Percentiles rank a stretch among this genome's conserved stretches.
Evolutionary conservation across 2,797 vertebrate species (phyloP).

Genomic region (Hylomyscus alleni): DNA sequence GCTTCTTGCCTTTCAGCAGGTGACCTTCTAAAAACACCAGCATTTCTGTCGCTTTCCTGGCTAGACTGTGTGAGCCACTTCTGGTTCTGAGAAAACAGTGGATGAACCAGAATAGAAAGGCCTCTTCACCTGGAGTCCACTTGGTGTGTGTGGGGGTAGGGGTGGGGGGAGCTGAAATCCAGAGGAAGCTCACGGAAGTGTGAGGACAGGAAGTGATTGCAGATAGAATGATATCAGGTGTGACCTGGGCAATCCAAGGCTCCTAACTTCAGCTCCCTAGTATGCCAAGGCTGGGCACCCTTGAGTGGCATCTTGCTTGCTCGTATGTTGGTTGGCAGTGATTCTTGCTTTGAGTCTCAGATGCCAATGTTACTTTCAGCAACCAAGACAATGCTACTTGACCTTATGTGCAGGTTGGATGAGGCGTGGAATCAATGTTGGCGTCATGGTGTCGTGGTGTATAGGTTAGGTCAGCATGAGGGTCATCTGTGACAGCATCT

Average conservation of each 20-base stretch:
- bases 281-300: background rate
- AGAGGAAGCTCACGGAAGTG: background rate
- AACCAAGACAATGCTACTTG: background rate
- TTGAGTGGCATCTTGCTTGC: background rate
- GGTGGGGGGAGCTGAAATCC: background rate
- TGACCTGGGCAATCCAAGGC: background rate
- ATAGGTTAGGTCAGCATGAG: no score
- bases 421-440: accelerated
- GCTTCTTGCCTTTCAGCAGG: background rate
- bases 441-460: no score
- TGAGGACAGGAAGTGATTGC: background rate
- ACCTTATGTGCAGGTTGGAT: no score
- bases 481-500: background rate
- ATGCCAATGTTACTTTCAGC: no score
- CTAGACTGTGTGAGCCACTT: background rate
- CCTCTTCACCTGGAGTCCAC: background rate
- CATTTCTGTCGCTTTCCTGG: background rate
- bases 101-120: background rate
- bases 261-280: background rate
- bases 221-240: background rate
- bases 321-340: background rate
- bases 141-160: background rate
- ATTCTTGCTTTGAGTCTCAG: background rate
- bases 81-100: background rate
- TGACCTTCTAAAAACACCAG: background rate